Evolutionary conservation across 2,888 invertebrate species (phyloP).

Genomic region (Caradrina kadenii): DNA sequence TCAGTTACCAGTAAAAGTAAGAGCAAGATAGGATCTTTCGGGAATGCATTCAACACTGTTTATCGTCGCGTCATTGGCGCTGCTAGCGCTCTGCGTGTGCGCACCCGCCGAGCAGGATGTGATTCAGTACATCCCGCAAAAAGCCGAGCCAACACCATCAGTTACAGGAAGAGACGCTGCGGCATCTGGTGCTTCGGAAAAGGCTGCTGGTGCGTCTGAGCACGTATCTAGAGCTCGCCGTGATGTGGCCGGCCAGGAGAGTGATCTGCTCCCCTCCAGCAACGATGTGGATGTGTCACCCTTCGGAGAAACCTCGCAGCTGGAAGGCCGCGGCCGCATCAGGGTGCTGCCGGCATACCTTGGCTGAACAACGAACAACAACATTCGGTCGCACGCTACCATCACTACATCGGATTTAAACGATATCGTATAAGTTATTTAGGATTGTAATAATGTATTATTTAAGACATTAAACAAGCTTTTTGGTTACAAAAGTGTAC

Average conservation of each 20-base stretch:
- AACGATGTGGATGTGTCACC: slow-evolving; percentile 80
- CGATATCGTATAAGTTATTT: slow-evolving; percentile 34
- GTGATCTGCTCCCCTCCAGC: slow-evolving; percentile 81
- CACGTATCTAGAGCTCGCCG: slow-evolving; percentile 74
- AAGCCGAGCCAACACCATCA: slow-evolving; percentile 85
- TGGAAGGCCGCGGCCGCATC: slow-evolving; percentile 82
- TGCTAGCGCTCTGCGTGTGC: slow-evolving; percentile 83
- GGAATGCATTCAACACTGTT: slow-evolving; percentile 86
- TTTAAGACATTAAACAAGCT: slow-evolving; percentile 39
- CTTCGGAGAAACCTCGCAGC: slow-evolving; percentile 78
- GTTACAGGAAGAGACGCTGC: slow-evolving; percentile 83
- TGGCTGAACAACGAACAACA: slow-evolving; percentile 70
- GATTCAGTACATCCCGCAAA: slow-evolving; percentile 86
- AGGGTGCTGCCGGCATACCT: slow-evolving; percentile 85
- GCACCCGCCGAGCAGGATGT: slow-evolving; percentile 80
- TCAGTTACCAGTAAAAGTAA: slow-evolving; percentile 65
- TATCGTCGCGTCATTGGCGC: slow-evolving; percentile 85
- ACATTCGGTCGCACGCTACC: slow-evolving; percentile 8
- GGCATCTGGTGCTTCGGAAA: slow-evolving; percentile 86
- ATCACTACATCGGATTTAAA: slow-evolving; percentile 18
- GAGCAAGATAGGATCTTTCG: slow-evolving; percentile 85
- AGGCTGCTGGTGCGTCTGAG: slow-evolving; percentile 81
- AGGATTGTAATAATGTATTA: slow-evolving; percentile 42
- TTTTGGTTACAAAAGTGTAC: slow-evolving; percentile 46
- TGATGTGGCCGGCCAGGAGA: slow-evolving; percentile 80